A percentile compares a stretch with the other conserved stretches of the same genome.
These are phyloP conservation scores for Hemicordylus capensis DNA, from an alignment of 2,113 vertebrate species.

Conservation along the genomic window DNA sequence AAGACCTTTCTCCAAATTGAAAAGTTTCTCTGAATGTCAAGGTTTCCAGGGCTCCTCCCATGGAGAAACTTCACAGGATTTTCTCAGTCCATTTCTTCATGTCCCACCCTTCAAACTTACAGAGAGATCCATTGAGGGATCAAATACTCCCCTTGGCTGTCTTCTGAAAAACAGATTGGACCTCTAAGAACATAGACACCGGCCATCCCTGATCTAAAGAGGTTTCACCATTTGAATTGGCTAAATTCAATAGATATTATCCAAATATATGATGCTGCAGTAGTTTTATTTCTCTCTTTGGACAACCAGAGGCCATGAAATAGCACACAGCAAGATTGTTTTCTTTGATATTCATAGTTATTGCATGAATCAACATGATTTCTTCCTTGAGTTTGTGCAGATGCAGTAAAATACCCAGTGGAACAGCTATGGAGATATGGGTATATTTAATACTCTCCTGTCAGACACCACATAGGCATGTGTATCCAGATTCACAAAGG, in stretches of 20 bases:
- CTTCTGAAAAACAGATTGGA: not conserved
- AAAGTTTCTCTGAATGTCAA: no score
- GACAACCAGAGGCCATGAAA: not conserved
- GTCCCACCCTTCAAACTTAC: no score
- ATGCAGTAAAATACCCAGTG: not conserved
- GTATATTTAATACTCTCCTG: not conserved
- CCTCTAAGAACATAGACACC: not conserved
- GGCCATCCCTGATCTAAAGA: not conserved
- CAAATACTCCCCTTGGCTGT: not conserved
- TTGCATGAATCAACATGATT: constrained; percentile 6
- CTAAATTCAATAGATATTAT: not conserved
- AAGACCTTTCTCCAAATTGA: not conserved
- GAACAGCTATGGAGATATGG: not conserved
- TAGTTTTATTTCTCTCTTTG: not conserved
- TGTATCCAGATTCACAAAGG: not conserved
- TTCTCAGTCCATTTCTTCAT: no score
- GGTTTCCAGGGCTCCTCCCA: no score
- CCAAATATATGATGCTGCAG: not conserved
- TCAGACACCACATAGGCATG: not conserved
- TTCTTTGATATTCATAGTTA: not conserved
- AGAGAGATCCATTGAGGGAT: not conserved
- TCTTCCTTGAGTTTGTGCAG: not conserved
- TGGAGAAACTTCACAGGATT: no score
- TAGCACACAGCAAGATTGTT: not conserved
- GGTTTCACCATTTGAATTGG: not conserved